Base-by-base conservation (phyloP, 2,888 invertebrate genomes). In the Lysandra bellargus region DNA sequence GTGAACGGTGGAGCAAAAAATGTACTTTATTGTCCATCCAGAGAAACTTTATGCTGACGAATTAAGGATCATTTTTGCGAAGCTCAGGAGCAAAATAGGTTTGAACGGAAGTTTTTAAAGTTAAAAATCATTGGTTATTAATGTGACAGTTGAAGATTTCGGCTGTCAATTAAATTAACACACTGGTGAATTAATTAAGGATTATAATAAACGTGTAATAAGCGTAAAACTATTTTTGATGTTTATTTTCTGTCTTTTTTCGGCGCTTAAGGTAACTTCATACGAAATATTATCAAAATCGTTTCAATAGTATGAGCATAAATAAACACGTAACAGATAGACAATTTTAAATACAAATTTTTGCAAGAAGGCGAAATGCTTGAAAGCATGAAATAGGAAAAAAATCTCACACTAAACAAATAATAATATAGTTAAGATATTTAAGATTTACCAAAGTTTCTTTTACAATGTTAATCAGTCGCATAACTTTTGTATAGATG, bases 71-170 rank as follows among this genome's bases (percentile, higher is more conserved):
- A 57, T 17, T 17, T 57, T 57, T 4, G 57, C 17, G 4, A 17
- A 57, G 57, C 4, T 57, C 57, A 57, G 4, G 17, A 57, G 57
- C 17, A 17, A 57, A 17, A 57, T 17, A 57, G 14, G 1, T 4
- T 4, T 17, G 1, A 17, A 61, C 23, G 7, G 23, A 9, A 2
- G 61, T 23, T 23, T 17, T 61, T n/a, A 69, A 37, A 33, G 37
- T 69, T 69, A 17, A 37, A 69, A 69, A 69, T 37, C 69, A 69
- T 37, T 37, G 69, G 69, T 37, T 17, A 69, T 69, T 37, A 14
- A 69, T 69, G 33, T 69, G 69, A 69, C 69, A 69, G 69, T 4
- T 69, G 69, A 69, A 69, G 69, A 69, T 69, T 69, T 69, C 14
- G 33, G 33, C 69, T 37, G 69, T 69, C 69, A 37, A 17, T 69